Evolutionary conservation across 2,888 invertebrate species (phyloP).

Genomic region (Dryocosmus kuriphilus): DNA sequence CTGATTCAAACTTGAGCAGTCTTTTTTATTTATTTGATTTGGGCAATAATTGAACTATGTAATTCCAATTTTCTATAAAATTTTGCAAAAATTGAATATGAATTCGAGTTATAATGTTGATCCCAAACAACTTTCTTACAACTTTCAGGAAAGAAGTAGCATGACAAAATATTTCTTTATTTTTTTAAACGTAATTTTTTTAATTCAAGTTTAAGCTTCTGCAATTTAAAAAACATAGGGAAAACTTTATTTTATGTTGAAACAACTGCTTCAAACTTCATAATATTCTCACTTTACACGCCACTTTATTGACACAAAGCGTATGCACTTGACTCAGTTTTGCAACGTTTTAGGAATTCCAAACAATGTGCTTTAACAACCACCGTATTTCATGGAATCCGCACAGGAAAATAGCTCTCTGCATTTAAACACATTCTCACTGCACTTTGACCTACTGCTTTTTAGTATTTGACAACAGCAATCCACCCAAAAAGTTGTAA

Average conservation of each 20-base stretch:
- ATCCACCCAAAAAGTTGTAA: too few relatives aligned
- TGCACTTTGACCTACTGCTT: conserved; percentile 12
- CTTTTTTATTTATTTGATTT: too few relatives aligned
- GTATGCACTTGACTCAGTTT: neutral
- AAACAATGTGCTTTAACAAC: conserved; percentile 8
- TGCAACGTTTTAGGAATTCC: conserved; percentile 10
- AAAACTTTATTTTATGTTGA: neutral
- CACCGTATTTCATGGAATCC: neutral
- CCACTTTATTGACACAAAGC: neutral
- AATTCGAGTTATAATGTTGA: too few relatives aligned
- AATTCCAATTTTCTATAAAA: too few relatives aligned
- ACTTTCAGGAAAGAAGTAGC: too few relatives aligned
- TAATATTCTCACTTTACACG: neutral
- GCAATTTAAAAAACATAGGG: neutral
- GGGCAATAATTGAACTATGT: too few relatives aligned
- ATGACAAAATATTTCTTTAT: too few relatives aligned
- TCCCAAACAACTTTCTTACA: too few relatives aligned
- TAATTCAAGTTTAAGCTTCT: too few relatives aligned
- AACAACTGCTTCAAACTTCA: neutral
- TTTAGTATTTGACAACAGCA: conserved; percentile 14
- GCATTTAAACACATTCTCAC: conserved; percentile 11
- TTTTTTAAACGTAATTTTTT: too few relatives aligned
- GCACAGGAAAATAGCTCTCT: neutral
- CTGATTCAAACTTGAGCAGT: too few relatives aligned
- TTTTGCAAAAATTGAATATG: too few relatives aligned